Conservation (phyloP, 2,888 invertebrate genomes). For the Nomada fabriciana region DNA sequence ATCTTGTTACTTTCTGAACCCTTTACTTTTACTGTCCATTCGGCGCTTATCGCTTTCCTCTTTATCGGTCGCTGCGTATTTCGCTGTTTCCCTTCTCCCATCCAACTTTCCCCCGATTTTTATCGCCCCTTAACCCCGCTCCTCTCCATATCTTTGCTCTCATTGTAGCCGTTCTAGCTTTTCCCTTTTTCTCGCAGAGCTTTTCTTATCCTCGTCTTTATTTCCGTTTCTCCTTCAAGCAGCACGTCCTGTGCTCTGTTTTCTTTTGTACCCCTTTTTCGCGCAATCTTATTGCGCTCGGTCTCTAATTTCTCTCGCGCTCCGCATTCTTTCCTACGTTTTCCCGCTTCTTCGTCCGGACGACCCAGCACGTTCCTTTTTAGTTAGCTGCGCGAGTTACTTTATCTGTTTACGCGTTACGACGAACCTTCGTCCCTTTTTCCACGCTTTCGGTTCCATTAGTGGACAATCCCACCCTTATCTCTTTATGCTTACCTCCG, state of each 20-base stretch:
- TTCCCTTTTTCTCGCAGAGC: not conserved
- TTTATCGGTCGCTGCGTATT: constrained; percentile 47
- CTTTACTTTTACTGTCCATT: constrained; percentile 13
- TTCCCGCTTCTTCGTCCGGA: not conserved
- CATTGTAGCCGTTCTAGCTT: not conserved
- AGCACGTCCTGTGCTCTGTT: not conserved
- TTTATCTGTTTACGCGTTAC: constrained; percentile 10
- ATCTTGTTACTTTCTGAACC: constrained; percentile 42
- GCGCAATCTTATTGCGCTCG: constrained; percentile 31
- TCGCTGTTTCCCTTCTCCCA: constrained; percentile 19
- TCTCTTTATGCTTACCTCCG: not conserved
- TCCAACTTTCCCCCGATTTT: constrained; percentile 10
- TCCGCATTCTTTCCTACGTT: not conserved
- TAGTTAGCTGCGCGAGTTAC: not conserved
- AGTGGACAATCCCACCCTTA: not conserved
- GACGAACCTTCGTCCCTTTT: not conserved
- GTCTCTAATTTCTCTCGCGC: constrained; percentile 27
- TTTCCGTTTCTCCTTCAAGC: not conserved
- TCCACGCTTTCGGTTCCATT: not conserved
- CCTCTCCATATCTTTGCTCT: constrained; percentile 5
- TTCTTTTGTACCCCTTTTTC: not conserved
- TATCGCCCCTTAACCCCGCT: constrained; percentile 7
- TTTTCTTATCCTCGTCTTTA: not conserved
- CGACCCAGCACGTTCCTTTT: too few species aligned
- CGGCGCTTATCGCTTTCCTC: constrained; percentile 43